phyloP scores from a whole-genome alignment of 2,113 vertebrate genomes.

The Trachemys scripta region DNA sequence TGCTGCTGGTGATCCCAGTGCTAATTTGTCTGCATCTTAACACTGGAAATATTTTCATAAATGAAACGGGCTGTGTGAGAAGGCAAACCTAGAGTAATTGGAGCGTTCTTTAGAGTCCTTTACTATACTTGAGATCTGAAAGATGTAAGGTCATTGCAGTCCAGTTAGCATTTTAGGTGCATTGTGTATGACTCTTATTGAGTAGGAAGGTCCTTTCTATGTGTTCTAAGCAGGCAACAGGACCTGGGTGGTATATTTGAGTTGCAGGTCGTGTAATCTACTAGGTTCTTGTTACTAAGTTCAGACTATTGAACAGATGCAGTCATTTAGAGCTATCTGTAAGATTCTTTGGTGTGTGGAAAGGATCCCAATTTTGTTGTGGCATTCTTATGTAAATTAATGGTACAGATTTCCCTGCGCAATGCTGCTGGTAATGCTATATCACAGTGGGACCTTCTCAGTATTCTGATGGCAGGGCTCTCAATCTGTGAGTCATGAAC shows the following conservation, averaged over 20 bases:
- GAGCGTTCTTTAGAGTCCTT: background rate
- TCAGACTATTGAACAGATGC: background rate
- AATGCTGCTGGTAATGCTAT: background rate
- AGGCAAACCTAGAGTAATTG: background rate
- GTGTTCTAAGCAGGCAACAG: background rate
- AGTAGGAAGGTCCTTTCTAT: background rate
- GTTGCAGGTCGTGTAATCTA: background rate
- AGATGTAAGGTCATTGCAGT: background rate
- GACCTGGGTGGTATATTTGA: background rate
- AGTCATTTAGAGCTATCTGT: background rate
- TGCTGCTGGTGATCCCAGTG: conserved; percentile 33
- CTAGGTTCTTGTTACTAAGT: background rate
- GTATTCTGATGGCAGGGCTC: background rate
- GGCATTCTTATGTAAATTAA: background rate
- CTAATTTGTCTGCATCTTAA: conserved; percentile 25
- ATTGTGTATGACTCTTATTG: background rate
- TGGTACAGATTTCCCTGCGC: background rate
- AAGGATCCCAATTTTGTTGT: background rate
- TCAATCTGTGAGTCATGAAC: background rate
- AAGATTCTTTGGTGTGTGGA: background rate
- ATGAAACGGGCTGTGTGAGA: background rate
- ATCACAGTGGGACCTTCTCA: background rate
- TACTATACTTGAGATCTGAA: background rate
- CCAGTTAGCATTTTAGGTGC: accelerated
- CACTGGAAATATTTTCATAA: background rate